Evolutionary conservation across 2,113 vertebrate species (phyloP).

Genomic region (Urocitellus parryii): DNA sequence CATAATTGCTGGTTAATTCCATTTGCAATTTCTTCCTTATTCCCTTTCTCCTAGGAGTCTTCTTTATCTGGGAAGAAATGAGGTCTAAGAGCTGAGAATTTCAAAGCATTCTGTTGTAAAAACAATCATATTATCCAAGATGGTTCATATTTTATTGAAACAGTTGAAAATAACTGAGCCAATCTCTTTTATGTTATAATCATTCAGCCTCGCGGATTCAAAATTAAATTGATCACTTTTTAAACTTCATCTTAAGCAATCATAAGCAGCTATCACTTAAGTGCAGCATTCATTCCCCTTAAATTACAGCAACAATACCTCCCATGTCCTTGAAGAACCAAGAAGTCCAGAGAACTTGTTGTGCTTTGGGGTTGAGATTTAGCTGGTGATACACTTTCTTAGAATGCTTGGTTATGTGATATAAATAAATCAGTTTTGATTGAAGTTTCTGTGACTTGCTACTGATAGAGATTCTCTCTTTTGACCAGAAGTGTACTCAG

Average conservation of each 20-base stretch:
- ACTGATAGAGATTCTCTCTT: background rate
- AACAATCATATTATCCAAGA: background rate
- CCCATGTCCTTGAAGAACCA: background rate
- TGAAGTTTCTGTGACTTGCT: background rate
- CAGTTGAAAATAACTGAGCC: background rate
- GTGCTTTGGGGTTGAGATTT: background rate
- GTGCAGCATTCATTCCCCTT: background rate
- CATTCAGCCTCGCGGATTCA: background rate
- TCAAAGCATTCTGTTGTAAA: background rate
- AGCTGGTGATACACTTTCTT: background rate
- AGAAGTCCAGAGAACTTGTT: background rate
- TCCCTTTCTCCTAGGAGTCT: background rate
- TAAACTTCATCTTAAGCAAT: background rate
- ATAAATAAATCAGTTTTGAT: background rate
- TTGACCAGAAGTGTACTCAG: background rate
- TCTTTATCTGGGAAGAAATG: background rate
- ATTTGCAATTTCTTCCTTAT: background rate
- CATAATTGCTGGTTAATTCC: too few relatives aligned
- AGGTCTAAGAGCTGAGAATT: background rate
- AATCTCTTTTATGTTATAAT: background rate
- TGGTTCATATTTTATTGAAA: background rate
- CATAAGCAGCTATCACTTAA: background rate
- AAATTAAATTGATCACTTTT: background rate
- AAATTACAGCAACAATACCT: background rate
- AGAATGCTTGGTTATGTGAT: background rate